Conservation (phyloP, 2,888 invertebrate species). For the Neoscelio sp. region DNA sequence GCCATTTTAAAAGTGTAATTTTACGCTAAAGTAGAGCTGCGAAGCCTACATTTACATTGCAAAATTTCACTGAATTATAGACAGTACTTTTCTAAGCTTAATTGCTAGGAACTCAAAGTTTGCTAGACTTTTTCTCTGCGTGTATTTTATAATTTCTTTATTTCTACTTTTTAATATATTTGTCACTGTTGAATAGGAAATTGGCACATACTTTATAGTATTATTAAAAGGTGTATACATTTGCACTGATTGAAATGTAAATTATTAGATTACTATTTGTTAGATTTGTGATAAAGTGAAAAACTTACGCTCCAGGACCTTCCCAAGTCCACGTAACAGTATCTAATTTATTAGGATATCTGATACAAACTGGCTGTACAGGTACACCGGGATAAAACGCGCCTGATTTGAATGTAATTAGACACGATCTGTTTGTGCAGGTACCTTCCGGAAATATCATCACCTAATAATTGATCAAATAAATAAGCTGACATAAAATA, state of each 20-base stretch:
- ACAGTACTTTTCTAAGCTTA: no score
- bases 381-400: slow-evolving; percentile 98
- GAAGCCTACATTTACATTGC: no score
- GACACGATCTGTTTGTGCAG: slow-evolving; percentile 95
- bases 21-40: no score
- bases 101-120: no score
- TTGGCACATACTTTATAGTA: no score
- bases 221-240: no score
- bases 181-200: no score
- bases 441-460: slow-evolving; percentile 98
- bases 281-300: slow-evolving; percentile 2
- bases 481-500: neutral
- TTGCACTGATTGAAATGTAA: neutral
- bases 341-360: slow-evolving; percentile 95
- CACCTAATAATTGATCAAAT: slow-evolving; percentile 84
- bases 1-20: no score
- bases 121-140: no score
- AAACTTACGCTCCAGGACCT: slow-evolving; percentile 95
- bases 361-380: slow-evolving; percentile 96
- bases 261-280: neutral
- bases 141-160: no score
- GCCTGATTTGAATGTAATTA: slow-evolving; percentile 95
- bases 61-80: no score
- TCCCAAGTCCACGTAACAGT: slow-evolving; percentile 98
- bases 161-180: no score